A percentile compares a stretch with the other conserved stretches of the same genome.
These are phyloP conservation scores for Alligator sinensis DNA, from an alignment of 2,113 vertebrate species.

Conservation along the genomic window DNA sequence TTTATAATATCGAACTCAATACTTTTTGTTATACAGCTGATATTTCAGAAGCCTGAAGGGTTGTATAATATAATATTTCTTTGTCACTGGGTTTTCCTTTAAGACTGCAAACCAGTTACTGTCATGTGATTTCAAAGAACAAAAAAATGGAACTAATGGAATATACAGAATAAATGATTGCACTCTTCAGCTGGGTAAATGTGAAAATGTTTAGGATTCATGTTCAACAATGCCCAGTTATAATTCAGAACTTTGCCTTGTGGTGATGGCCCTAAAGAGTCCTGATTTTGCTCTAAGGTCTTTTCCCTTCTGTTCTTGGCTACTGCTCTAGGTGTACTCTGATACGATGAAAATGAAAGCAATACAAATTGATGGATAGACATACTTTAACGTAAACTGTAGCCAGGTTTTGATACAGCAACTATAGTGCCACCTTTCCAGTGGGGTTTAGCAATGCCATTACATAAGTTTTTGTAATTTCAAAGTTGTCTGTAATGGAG, in stretches of 20 bases:
- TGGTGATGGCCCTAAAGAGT: neutral
- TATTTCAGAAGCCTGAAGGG: neutral
- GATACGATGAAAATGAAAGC: rapidly evolving
- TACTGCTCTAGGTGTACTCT: neutral
- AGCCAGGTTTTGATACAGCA: rapidly evolving
- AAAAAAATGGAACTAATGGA: neutral
- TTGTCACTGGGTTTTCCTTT: neutral
- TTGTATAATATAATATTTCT: neutral
- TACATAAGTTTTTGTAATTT: neutral
- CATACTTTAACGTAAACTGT: neutral
- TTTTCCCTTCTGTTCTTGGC: neutral
- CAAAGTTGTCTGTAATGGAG: neutral
- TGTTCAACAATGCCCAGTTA: neutral
- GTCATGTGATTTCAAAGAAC: neutral
- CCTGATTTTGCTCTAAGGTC: neutral
- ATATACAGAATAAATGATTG: neutral
- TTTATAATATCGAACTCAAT: neutral
- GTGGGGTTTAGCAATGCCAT: neutral
- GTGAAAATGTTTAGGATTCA: neutral
- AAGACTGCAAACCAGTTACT: neutral
- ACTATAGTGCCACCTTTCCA: neutral
- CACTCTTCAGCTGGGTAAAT: neutral
- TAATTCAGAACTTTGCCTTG: neutral
- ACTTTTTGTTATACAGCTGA: neutral
- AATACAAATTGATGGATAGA: neutral